Base-by-base conservation (phyloP, 37 sponge, comb jelly and placozoan genomes). In the Axinella damicornis region DNA sequence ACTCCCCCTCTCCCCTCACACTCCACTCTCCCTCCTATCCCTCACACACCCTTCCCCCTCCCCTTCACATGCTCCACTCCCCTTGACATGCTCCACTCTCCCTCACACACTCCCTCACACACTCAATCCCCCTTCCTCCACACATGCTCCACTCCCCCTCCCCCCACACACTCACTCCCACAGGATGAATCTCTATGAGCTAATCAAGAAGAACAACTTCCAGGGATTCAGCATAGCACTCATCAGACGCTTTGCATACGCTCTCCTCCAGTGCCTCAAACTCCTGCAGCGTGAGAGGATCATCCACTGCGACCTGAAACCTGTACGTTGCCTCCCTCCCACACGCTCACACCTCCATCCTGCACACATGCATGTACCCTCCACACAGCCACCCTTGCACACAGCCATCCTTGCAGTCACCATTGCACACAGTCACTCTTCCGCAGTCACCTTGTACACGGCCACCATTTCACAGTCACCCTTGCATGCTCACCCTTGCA, bases 291-390 rank as follows among this genome's bases (percentile, higher is more conserved):
- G 91, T 0, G 94, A 98, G 81, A 83, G 89, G n/a, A 96, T 98
- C 34, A 98, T 98, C 21, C 98, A 98, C 88, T 98, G 98, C 57
- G 98, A 98, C 85, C 83, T 98, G 69, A 98, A 98, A 85, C 98
- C 98, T n/a, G 98, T 95, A 57, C 82, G 94, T 9, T 9, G 4
- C 9, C 9, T 9, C 6, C 46, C 46, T 46, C 46, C 4, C 46
- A 22, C 27, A 6, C 62, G 2, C 12, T 14, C 62, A 22, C 27
- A 6, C 62, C 62, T 61, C 62, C 27, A 22, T 25, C 62, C 62
- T 25, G 4, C 62, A 5, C 62, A 22, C 62, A 27, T 25, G 25
- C 62, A 22, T 14, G 5, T 25, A 22, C 62, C 5, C 12, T 61
- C 5, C 5, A 22, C 57, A 15, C 57, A 15, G 17, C 18, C 57